phyloP scores from a whole-genome alignment of 2,113 vertebrate genomes.

The Macrotus californicus region DNA sequence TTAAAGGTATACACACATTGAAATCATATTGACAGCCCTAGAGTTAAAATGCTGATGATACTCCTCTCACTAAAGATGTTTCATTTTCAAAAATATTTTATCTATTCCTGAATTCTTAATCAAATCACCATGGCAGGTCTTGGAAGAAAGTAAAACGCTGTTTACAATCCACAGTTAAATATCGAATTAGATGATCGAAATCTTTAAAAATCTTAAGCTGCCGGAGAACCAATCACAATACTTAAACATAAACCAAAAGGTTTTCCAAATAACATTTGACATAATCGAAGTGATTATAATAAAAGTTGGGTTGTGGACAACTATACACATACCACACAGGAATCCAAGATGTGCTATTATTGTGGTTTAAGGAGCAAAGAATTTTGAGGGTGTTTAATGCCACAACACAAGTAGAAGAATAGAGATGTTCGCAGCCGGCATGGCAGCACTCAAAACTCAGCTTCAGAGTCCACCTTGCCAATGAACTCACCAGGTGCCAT shows the following conservation, averaged over 20 bases:
- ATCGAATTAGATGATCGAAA: background rate
- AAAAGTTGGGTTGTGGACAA: background rate
- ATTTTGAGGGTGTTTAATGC: background rate
- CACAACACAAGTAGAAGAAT: background rate
- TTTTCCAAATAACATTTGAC: background rate
- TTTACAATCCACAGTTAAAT: conserved; percentile 20
- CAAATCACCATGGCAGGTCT: background rate
- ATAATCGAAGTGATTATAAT: background rate
- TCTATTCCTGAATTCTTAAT: background rate
- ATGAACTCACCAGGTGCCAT: background rate
- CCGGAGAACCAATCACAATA: background rate
- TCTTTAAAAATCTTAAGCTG: background rate
- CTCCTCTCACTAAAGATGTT: background rate
- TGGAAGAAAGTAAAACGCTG: background rate
- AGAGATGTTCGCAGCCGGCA: background rate
- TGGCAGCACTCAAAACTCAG: background rate
- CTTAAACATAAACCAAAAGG: background rate
- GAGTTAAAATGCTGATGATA: background rate
- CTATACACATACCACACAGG: background rate
- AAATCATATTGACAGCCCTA: background rate
- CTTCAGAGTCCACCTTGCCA: no score
- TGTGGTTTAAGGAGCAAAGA: background rate
- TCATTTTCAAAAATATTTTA: background rate
- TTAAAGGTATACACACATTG: background rate
- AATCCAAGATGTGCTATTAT: background rate